Base-by-base conservation (phyloP, 2,797 vertebrate genomes). In the Chaetophractus vellerosus region DNA sequence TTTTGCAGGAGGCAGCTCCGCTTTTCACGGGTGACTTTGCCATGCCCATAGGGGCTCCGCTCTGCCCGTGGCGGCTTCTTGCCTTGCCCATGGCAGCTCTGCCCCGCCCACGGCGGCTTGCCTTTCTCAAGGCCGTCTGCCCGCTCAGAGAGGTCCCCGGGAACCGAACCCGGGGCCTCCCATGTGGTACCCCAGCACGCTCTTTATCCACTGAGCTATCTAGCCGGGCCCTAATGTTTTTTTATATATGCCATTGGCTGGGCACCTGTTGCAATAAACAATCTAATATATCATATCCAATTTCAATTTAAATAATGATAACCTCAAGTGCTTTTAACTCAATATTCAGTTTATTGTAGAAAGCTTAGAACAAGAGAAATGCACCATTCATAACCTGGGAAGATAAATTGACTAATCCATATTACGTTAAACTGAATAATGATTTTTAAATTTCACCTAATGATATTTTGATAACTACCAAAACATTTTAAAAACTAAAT, bases 391-490 rank as follows among this genome's bases (percentile, higher is more conserved):
- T 52, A 82, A 2, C 12, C 38, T 83, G 45, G 24, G 64, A 68
- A 91, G 64, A 23, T 26, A 64, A 83, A 38, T 82, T 59, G 18
- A 38, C 38, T 52, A 90, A 50, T 6, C 21, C 19, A 64, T 26
- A 28, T 24, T 79, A 57, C 83, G 4, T 61, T 50, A 50, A 71
- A 24, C 16, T 50, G 66, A 89, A 19, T 5, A 68, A n/a, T 55
- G 21, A 36, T 26, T 89, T 78, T 89, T 68, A 52, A 89, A 69
- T 79, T 89, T 79, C n/a, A 57, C 38, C 9, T 57, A 82, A n/a
- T 64, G 31, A 79, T 31, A 24, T n/a, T 55, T 57, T 57, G 36
- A 68, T 9, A 79, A 69, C 36, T 68, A 2, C 48, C 55, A 81
- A 48, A 66, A 89, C 6, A 11, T 50, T 90, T 59, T 72, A 61